These are phyloP conservation scores for Watsonalla binaria DNA, from an alignment of 2,888 invertebrate genomes.

Conservation along the genomic window DNA sequence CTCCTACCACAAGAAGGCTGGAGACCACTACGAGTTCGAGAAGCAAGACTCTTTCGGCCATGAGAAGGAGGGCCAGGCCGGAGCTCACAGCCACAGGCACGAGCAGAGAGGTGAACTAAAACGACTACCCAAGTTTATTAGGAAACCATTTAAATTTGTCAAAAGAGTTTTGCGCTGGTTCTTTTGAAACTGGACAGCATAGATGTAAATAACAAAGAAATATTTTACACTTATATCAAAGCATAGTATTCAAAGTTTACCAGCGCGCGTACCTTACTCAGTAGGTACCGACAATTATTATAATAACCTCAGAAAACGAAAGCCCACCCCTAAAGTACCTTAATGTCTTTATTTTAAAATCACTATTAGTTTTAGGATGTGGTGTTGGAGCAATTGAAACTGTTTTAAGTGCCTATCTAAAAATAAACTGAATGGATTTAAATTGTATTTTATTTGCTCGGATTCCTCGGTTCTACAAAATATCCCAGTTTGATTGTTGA, in stretches of 20 bases:
- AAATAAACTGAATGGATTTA: neutral
- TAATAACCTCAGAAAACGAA: no score
- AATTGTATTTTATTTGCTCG: neutral
- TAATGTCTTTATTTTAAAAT: no score
- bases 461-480: neutral
- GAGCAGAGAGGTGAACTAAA: conserved; percentile 56
- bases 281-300: no score
- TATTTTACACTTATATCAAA: no score
- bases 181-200: conserved; percentile 7
- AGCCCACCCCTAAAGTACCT: no score
- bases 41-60: conserved; percentile 82
- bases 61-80: conserved; percentile 70
- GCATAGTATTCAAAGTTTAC: no score
- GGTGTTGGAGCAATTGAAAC: neutral
- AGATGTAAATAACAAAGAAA: no score
- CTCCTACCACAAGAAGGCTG: conserved; percentile 85
- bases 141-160: conserved; percentile 47
- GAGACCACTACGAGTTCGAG: conserved; percentile 85
- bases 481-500: no score
- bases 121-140: conserved; percentile 35
- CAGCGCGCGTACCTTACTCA: no score
- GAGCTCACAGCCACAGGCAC: conserved; percentile 57
- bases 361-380: neutral
- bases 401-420: neutral
- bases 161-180: conserved; percentile 44